Base-by-base conservation (phyloP, 2,888 invertebrate genomes). In the Volucella zonaria region DNA sequence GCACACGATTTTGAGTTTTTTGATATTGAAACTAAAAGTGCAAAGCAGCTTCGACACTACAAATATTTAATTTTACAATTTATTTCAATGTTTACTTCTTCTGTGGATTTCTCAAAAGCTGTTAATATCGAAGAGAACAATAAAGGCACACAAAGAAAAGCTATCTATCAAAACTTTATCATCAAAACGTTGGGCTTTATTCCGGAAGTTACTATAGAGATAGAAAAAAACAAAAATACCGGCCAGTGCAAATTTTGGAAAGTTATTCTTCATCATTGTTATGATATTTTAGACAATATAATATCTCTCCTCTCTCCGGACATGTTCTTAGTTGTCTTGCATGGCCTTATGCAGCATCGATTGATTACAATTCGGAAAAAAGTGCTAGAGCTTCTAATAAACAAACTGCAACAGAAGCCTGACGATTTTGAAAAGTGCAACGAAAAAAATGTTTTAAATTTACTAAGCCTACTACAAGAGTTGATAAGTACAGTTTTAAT, bases 301-400 rank as follows among this genome's bases (percentile, higher is more conserved):
- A 96, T 96, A 88, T 95, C 95, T 12, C 90, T 98, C 61, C 91
- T 98, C 12, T 96, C 97, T 0, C 94, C 96, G 0, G 93, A 94
- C 15, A 95, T 96, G 93, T 97, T 98, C 91, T 91, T 98, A 18
- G 93, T 94, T 51, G 97, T 97, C 0, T 93, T 97, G 0, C 93
- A 95, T 86, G 95, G 95, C 0, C 92, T 99, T 67, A 91, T 96
- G 88, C 93, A 94, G 62, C 96, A 97, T 89, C 94, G 95, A 49
- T 90, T 96, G 23, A 91, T 94, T 12, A 94, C 94, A 8, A 95
- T 98, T 0, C 94, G 95, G 86, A 94, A 95, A 79, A 96, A 97
- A 90, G 95, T 97, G 0, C 93, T 99, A 92, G 98, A 98, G 89
- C 91, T 99, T 49, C 92, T 99, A 0, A 97, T 96, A 88, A 93